Evolutionary conservation across 2,888 invertebrate genomes (phyloP), one percentile per base, ranked within the genome.

Genomic region (Tipula lateralis): DNA sequence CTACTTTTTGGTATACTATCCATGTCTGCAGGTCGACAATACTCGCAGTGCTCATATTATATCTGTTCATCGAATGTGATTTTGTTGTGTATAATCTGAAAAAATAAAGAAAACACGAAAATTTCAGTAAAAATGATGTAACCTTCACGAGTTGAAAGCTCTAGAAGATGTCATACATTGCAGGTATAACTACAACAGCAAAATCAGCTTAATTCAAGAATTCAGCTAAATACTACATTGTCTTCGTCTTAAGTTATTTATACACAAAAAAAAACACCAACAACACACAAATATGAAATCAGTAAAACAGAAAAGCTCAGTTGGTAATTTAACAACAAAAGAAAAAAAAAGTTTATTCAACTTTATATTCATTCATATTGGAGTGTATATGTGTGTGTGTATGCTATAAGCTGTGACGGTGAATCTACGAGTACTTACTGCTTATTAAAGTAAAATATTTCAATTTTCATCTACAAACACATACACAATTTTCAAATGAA

Each of bases 1-100:
- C 86, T 83, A 87, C 86, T 84, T 86, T 86, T 80, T 87, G 87
- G 81, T 87, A 87, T 29, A 86, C 85, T 66, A 87, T 85, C 87
- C 87, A 87, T 84, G 87, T 86, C 83, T 87, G 87, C 81, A 87
- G 84, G 84, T 87, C 87, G 12, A 87, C 24, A 36, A 87, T 83
- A 84, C 85, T 87, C 39, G 85, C 84, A 84, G 86, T 84, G 84
- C 85, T 86, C 86, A 86, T 86, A 84, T 30, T 82, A 30, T 82
- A 82, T 30, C 82, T 82, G 29, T 32, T 82, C 82, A 66, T 66
- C 24, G 66, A 66, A 66, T 12, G 66, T 66, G 24, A 66, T 66
- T 36, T 36, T 36, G 36, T 6, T 7, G 36, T 36, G 5, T 36
- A 36, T 9, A 36, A 36, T 36, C 36, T 36, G 36, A 1, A 36